Conservation (phyloP, 2,113 vertebrate genomes). For the Xiphophorus couchianus region DNA sequence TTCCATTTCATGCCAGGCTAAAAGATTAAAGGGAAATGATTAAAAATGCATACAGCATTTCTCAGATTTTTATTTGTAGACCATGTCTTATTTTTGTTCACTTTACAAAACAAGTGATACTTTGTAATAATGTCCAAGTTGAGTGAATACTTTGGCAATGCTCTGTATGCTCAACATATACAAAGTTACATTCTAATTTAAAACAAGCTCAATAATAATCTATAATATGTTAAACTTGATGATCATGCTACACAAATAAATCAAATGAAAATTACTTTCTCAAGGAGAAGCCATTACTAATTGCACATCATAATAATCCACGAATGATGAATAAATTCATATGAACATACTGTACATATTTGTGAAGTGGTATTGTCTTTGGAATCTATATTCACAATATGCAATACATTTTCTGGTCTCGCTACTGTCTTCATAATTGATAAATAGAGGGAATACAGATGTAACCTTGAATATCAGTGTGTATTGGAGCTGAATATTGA, state of each 20-base stretch:
- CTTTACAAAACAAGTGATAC: not conserved
- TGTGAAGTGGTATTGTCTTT: not conserved
- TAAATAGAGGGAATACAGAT: conserved; percentile 55
- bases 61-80: not conserved
- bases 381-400: conserved; percentile 20
- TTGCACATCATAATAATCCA: not conserved
- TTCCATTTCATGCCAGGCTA: not conserved
- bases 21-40: too few relatives aligned
- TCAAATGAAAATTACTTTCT: not conserved
- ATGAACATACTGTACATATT: not conserved
- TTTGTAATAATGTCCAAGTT: not conserved
- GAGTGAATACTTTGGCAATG: not conserved
- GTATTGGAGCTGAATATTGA: conserved; percentile 72
- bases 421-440: conserved; percentile 64
- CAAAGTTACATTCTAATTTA: conserved; percentile 25
- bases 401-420: not conserved
- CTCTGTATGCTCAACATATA: not conserved
- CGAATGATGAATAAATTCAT: not conserved
- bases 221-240: conserved; percentile 27
- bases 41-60: too few relatives aligned
- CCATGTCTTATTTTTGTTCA: not conserved
- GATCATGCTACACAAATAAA: conserved; percentile 18
- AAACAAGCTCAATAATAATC: conserved; percentile 35
- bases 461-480: conserved; percentile 70
- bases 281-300: not conserved